Evolutionary conservation across 2,888 invertebrate species (phyloP).

Genomic region (Acrocera orbiculus): DNA sequence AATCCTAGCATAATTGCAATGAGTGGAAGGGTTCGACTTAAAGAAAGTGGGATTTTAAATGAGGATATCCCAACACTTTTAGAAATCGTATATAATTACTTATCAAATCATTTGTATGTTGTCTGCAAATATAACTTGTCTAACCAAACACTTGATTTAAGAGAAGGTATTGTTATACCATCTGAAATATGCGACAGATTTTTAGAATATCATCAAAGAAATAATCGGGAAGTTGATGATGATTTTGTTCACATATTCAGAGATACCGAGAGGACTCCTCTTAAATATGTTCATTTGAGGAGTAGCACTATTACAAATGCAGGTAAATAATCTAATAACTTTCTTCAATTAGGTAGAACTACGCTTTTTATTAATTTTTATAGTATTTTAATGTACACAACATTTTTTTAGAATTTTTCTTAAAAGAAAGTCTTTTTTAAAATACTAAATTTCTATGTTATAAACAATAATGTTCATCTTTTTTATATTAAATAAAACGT

Average conservation of each 20-base stretch:
- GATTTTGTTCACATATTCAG: slow-evolving; percentile 52
- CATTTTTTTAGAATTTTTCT: too few species aligned
- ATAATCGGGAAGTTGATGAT: slow-evolving; percentile 40
- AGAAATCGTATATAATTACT: slow-evolving; percentile 28
- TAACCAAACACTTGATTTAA: slow-evolving; percentile 29
- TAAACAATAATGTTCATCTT: too few species aligned
- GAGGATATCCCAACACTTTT: slow-evolving; percentile 29
- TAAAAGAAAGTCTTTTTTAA: too few species aligned
- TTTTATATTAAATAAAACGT: too few species aligned
- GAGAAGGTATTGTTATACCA: slow-evolving; percentile 43
- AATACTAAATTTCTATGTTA: too few species aligned
- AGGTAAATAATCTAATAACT: slow-evolving; percentile 35
- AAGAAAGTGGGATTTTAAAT: slow-evolving; percentile 28
- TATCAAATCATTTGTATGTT: slow-evolving; percentile 27
- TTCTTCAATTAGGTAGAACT: too few species aligned
- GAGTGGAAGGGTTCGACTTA: slow-evolving; percentile 32
- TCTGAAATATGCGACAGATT: slow-evolving; percentile 50
- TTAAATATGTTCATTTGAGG: slow-evolving; percentile 50
- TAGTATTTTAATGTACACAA: too few species aligned
- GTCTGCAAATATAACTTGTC: slow-evolving; percentile 19
- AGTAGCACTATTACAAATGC: slow-evolving; percentile 54
- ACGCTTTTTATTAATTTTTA: too few species aligned
- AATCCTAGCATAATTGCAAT: too few species aligned
- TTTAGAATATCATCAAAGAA: slow-evolving; percentile 28
- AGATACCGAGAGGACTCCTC: slow-evolving; percentile 45